phyloP scores from a whole-genome alignment of 2,113 vertebrate genomes.

The Saguinus midas region DNA sequence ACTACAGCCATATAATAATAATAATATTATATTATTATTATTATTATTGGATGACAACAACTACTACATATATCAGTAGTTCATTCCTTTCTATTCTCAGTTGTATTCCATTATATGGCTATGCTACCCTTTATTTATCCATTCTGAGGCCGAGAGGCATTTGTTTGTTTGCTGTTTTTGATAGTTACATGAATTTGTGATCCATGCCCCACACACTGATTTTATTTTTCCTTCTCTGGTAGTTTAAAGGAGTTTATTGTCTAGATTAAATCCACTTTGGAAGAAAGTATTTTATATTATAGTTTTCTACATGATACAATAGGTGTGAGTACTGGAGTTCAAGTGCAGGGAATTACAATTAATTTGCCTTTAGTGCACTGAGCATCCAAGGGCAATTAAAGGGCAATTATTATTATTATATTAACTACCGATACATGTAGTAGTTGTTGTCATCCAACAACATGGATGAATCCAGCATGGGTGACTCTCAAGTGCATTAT shows the following conservation, averaged over 20 bases:
- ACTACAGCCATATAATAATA: background rate
- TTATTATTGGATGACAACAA: too few relatives aligned
- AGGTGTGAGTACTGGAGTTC: background rate
- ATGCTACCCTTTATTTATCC: background rate
- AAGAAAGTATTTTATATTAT: background rate
- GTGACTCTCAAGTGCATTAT: background rate
- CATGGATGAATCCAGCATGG: background rate
- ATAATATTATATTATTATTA: too few relatives aligned
- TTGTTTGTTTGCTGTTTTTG: conserved; percentile 17
- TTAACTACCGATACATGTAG: too few relatives aligned
- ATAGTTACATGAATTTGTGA: background rate
- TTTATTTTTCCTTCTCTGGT: background rate
- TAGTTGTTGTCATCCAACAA: too few relatives aligned
- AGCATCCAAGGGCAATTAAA: background rate
- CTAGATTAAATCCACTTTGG: background rate
- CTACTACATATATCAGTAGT: too few relatives aligned
- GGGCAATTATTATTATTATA: too few relatives aligned
- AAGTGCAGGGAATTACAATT: background rate
- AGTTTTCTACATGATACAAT: background rate
- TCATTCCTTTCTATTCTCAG: background rate
- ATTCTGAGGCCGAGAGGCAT: background rate
- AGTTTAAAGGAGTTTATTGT: background rate
- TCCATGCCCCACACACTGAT: background rate
- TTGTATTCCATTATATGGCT: background rate
- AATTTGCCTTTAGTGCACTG: background rate